These are phyloP conservation scores for Pterophyllum scalare DNA, from an alignment of 2,113 vertebrate genomes.

Conservation along the genomic window DNA sequence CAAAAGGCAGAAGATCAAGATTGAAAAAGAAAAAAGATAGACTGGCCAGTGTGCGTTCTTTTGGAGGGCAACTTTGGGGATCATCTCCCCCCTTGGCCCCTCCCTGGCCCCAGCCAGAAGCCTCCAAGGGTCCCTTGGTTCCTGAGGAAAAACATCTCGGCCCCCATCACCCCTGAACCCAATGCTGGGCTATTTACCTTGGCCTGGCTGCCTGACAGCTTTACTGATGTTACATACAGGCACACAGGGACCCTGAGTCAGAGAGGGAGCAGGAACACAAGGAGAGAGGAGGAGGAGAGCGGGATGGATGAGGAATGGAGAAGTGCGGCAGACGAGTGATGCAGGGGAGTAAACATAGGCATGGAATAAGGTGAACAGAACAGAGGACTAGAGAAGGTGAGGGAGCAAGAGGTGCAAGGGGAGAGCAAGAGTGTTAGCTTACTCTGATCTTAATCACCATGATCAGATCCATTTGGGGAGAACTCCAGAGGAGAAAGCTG, in stretches of 20 bases:
- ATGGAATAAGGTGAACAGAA: constrained; percentile 37
- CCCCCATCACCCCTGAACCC: constrained; percentile 98
- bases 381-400: constrained; percentile 8
- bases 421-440: constrained; percentile 64
- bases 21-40: constrained; percentile 25
- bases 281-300: constrained; percentile 49
- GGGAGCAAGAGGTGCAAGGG: constrained; percentile 48
- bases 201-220: constrained; percentile 96
- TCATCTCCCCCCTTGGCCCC: constrained; percentile 77
- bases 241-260: constrained; percentile 85
- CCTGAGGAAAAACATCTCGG: constrained; percentile 95
- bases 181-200: constrained; percentile 97
- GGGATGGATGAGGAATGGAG: constrained; percentile 44
- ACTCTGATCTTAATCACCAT: constrained; percentile 71
- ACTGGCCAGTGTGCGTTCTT: constrained; percentile 63
- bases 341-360: constrained; percentile 30
- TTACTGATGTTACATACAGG: constrained; percentile 99
- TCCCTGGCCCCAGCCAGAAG: constrained; percentile 80
- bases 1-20: constrained; percentile 31
- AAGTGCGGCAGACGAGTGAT: constrained; percentile 33
- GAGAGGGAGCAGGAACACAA: constrained; percentile 66
- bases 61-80: constrained; percentile 79
- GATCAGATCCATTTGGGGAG: constrained; percentile 67
- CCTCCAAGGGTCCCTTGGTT: constrained; percentile 90
- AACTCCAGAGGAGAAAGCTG: constrained; percentile 62